Evolutionary conservation across 2,113 vertebrate genomes (phyloP).

Genomic region (Festucalex cinctus): DNA sequence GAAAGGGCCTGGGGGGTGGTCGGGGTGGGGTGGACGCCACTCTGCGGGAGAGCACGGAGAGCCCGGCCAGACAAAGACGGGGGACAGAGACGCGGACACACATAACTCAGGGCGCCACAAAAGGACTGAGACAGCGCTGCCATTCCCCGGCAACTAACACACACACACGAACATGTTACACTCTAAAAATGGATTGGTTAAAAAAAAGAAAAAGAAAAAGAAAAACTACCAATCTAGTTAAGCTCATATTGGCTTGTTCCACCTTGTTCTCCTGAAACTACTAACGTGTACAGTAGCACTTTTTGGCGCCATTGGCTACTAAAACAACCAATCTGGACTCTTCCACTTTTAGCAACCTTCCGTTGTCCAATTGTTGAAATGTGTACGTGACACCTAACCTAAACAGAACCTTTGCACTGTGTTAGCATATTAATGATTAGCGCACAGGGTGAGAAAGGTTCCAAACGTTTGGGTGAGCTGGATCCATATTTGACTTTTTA

Average conservation of each 20-base stretch:
- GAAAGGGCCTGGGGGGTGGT: slow-evolving; percentile 8
- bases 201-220: no score
- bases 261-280: no score
- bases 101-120: slow-evolving; percentile 69
- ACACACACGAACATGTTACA: slow-evolving; percentile 5
- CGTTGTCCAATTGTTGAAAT: background rate
- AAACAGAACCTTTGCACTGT: background rate
- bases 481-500: slow-evolving; percentile 1
- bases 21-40: slow-evolving; percentile 50
- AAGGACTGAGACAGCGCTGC: slow-evolving; percentile 55
- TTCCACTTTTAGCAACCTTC: background rate
- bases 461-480: slow-evolving; percentile 10
- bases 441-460: slow-evolving; percentile 2
- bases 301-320: no score
- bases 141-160: slow-evolving; percentile 55
- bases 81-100: slow-evolving; percentile 62
- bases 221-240: no score
- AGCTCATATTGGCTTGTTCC: no score
- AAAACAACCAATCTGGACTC: background rate
- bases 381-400: background rate
- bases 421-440: background rate
- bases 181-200: no score
- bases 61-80: slow-evolving; percentile 57
- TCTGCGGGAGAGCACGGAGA: slow-evolving; percentile 61
- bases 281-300: no score